These are phyloP conservation scores for Rhadinocentrus ornatus DNA, from an alignment of 2,797 vertebrate genomes.

Conservation along the genomic window DNA sequence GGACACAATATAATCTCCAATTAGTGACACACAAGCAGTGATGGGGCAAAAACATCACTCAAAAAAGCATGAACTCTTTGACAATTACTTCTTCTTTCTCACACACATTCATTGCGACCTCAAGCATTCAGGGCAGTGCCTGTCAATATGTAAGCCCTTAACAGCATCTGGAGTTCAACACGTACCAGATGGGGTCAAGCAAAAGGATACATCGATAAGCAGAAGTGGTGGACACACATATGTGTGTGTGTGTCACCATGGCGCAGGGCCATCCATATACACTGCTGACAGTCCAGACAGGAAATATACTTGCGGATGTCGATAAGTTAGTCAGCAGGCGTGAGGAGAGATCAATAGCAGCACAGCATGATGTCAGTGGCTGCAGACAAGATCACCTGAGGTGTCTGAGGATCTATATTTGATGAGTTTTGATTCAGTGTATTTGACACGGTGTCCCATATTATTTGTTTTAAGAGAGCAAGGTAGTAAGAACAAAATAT, in stretches of 20 bases:
- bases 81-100: slow-evolving; percentile 25
- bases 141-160: slow-evolving; percentile 57
- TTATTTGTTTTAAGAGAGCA: slow-evolving; percentile 4
- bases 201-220: slow-evolving; percentile 52
- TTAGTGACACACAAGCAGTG: slow-evolving; percentile 31
- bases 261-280: slow-evolving; percentile 67
- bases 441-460: background rate
- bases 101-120: slow-evolving; percentile 38
- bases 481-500: background rate
- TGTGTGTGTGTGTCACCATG: slow-evolving; percentile 43
- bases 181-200: slow-evolving; percentile 43
- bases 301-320: slow-evolving; percentile 77
- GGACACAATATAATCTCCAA: slow-evolving; percentile 53
- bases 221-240: slow-evolving; percentile 22
- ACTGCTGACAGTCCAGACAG: slow-evolving; percentile 70
- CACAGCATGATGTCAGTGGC: slow-evolving; percentile 64
- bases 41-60: slow-evolving; percentile 31
- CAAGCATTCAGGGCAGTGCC: slow-evolving; percentile 28
- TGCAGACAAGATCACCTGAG: slow-evolving; percentile 55
- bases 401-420: slow-evolving; percentile 19
- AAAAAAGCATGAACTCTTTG: slow-evolving; percentile 25
- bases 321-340: slow-evolving; percentile 64
- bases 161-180: slow-evolving; percentile 61
- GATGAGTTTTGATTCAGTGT: slow-evolving; percentile 17
- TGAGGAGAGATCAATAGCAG: slow-evolving; percentile 63